Evolutionary conservation across 2,113 vertebrate species (phyloP), one percentile per base, ranked within the genome.

Genomic region (Sardina pilchardus): DNA sequence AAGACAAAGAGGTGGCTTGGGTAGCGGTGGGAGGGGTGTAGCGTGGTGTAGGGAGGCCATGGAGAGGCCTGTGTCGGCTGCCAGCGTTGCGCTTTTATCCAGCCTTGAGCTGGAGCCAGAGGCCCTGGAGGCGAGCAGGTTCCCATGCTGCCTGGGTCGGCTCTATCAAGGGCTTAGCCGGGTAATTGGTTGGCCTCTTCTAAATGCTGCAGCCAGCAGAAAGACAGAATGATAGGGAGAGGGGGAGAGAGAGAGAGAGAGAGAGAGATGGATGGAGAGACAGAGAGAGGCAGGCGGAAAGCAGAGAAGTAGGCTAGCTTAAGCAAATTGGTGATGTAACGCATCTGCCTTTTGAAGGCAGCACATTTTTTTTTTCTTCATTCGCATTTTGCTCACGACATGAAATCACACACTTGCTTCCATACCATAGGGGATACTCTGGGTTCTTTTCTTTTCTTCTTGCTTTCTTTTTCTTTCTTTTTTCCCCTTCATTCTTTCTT

Each of bases 161-260:
- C 39, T 48, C 82, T 83, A 53, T 84, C 81, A 26, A 42, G 45
- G 85, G 80, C 47, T 83, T 85, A 48, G 48, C 53, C 21, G n/a
- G 53, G 84, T 85, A 85, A 85, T 85, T 86, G 83, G 85, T 34
- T 81, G 56, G 63, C 19, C n/a, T 26, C 71, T 30, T 82, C 82
- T 53, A 88, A 88, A 84, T 88, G 59, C 85, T 80, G 78, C 30
- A 71, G 45, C 71, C 84, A 78, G 48, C 44, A 21, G 19, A 30
- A 30, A 43, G 75, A 14, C 19, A 24, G 59, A 80, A 16, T 78
- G 83, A 48, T 34, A 44, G 82, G 10, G 36, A 48, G 24, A 43
- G 78, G 14, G 43, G 19, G 43, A 59, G 53, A 83, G 80, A 34
- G 59, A 34, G 36, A 84, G n/a, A 19, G 19, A 30, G 21, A 43